A percentile compares a stretch with the other conserved stretches of the same genome.
phyloP scores from a whole-genome alignment of 2,797 vertebrate species.

The Bovichtus diacanthus region DNA sequence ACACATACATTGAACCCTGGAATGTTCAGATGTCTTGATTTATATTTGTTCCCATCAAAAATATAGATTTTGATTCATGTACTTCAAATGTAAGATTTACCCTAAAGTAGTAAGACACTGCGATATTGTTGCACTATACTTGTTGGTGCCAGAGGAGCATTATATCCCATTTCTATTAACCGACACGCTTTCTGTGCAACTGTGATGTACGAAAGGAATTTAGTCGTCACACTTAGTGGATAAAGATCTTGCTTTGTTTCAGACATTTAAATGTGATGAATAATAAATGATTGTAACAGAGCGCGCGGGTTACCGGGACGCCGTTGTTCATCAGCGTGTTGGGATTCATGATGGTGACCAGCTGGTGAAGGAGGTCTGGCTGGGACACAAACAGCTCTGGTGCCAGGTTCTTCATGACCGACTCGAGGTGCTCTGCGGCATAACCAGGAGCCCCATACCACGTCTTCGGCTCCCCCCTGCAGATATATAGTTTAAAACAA shows the following conservation, averaged over 20 bases:
- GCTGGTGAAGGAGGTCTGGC: slow-evolving; percentile 98
- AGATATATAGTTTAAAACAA: slow-evolving; percentile 34
- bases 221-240: background rate
- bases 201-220: background rate
- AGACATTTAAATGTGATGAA: slow-evolving; percentile 3
- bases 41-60: background rate
- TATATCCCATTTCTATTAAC: background rate
- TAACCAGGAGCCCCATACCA: slow-evolving; percentile 98
- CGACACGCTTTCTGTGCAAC: background rate
- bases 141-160: background rate
- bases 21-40: background rate
- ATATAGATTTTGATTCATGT: background rate
- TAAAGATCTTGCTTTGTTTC: background rate
- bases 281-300: background rate
- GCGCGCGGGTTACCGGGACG: slow-evolving; percentile 89
- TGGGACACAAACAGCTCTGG: slow-evolving; percentile 98
- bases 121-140: background rate
- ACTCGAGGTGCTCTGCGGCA: slow-evolving; percentile 95
- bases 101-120: background rate
- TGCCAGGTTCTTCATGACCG: slow-evolving; percentile 97
- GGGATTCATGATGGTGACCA: slow-evolving; percentile 99
- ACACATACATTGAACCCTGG: background rate
- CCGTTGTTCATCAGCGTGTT: slow-evolving; percentile 98
- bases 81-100: background rate
- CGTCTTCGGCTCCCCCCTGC: slow-evolving; percentile 98